Base-by-base conservation (phyloP, 1,140 invertebrate genomes). In the Scaptomyza pallida region DNA sequence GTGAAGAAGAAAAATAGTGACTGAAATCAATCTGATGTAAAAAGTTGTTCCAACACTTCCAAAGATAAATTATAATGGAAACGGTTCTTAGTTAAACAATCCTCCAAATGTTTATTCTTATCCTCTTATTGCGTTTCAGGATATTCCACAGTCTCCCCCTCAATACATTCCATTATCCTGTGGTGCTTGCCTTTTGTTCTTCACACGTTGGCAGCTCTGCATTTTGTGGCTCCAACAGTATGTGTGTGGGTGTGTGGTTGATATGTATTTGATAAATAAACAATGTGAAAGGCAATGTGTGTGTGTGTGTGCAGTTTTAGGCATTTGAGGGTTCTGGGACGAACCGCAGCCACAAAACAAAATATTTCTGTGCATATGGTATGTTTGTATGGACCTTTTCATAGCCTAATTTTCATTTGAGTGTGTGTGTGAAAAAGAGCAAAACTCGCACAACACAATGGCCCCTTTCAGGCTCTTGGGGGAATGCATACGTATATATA, bases 231-330 rank as follows among this genome's bases (percentile, higher is more conserved):
- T 51, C 57, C 57, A 51, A 61, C 55, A 72, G 75, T 65, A 78
- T 78, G 81, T 78, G 77, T 65, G 23, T 26, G 23, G 5, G 23
- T 1, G 21, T 23, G 21, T 54, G 48, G 21, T 26, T 5, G 1
- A 6, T 6, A 6, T 30, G 88, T 78, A 81, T 88, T 81, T 88
- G 81, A 88, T 88, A 88, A 88, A 86, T 86, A 86, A 88, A 83
- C 81, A 86, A 86, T 86, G 81, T 69, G 23, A 4, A 60, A 26
- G 62, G 35, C 41, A 30, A 30, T 30, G 8, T 9, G 6, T 54
- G 48, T 40, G 56, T 30, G 8, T 9, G 6, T 54, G 48, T 40
- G 56, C 26, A 48, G 23, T 43, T 41, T 40, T 13, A 40, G 41
- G 57, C 37, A 55, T 43, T 51, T 55, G 23, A 19, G 37, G 52